Conservation (phyloP, 2,113 vertebrate species). For the Beaufortia kweichowensis region DNA sequence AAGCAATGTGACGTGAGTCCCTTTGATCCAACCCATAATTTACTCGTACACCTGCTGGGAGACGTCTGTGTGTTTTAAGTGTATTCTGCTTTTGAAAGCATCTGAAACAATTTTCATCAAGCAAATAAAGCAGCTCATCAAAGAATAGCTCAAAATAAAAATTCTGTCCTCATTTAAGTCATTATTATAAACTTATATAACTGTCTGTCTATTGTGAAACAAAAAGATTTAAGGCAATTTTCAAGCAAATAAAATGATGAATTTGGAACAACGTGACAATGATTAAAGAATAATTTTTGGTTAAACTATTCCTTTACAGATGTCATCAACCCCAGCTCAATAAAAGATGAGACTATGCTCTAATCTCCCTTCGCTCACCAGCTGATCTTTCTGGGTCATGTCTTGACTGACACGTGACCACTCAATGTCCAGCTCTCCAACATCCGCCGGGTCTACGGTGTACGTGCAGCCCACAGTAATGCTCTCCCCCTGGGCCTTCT, state of each 20-base stretch:
- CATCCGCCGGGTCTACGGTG: conserved; percentile 69
- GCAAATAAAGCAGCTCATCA: no score
- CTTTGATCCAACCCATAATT: neutral
- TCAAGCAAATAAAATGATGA: no score
- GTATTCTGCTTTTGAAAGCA: neutral
- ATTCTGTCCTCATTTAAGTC: no score
- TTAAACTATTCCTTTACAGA: no score
- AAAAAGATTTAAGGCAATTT: no score
- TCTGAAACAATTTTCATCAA: neutral
- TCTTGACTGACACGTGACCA: conserved; percentile 84
- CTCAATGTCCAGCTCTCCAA: conserved; percentile 82
- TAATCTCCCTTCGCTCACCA: conserved; percentile 62
- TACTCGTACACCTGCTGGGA: neutral
- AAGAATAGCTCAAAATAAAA: no score
- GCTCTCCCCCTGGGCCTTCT: conserved; percentile 72
- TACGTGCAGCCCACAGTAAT: conserved; percentile 83
- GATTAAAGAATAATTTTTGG: no score
- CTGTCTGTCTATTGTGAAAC: no score
- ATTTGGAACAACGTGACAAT: no score
- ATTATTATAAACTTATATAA: no score
- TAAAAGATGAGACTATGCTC: no score
- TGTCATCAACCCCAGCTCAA: no score
- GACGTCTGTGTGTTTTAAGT: neutral
- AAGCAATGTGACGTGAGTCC: neutral
- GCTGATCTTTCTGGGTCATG: conserved; percentile 74